These are phyloP conservation scores for Reticulitermes lucifugus DNA, from an alignment of 2,888 invertebrate genomes.

Conservation along the genomic window DNA sequence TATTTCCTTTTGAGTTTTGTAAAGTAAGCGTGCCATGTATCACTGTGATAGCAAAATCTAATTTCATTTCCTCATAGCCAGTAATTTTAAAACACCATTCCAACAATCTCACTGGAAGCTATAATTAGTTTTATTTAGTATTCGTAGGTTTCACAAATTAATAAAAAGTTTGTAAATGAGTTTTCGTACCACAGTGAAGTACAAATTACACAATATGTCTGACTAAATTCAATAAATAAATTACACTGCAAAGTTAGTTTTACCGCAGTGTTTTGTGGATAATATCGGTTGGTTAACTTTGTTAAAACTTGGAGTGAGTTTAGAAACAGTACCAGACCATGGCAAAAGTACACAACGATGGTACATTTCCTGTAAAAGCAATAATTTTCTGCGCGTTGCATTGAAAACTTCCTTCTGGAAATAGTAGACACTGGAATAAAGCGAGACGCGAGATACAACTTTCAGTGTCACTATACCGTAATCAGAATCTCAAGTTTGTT, in stretches of 20 bases:
- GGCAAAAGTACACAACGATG: too few species aligned
- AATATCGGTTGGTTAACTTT: neutral
- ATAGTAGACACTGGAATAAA: too few species aligned
- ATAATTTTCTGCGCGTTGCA: too few species aligned
- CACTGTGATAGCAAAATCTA: neutral
- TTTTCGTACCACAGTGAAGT: neutral
- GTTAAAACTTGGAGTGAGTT: neutral
- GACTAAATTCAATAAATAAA: constrained; percentile 10
- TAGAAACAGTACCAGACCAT: too few species aligned
- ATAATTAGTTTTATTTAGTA: constrained; percentile 26
- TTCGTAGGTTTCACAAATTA: constrained; percentile 21
- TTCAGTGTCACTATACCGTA: too few species aligned
- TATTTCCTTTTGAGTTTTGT: neutral
- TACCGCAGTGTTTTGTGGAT: neutral
- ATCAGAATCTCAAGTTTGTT: too few species aligned
- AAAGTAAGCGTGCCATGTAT: neutral
- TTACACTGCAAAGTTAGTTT: neutral
- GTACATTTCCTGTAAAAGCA: too few species aligned
- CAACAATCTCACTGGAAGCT: neutral
- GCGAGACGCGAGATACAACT: too few species aligned
- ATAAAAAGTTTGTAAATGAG: constrained; percentile 29
- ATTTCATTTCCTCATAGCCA: constrained; percentile 19
- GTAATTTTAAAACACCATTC: neutral
- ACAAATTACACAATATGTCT: constrained; percentile 19
- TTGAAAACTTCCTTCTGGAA: too few species aligned